Conservation (phyloP, 2,888 invertebrate species). For the Scaptomyza flava region DNA sequence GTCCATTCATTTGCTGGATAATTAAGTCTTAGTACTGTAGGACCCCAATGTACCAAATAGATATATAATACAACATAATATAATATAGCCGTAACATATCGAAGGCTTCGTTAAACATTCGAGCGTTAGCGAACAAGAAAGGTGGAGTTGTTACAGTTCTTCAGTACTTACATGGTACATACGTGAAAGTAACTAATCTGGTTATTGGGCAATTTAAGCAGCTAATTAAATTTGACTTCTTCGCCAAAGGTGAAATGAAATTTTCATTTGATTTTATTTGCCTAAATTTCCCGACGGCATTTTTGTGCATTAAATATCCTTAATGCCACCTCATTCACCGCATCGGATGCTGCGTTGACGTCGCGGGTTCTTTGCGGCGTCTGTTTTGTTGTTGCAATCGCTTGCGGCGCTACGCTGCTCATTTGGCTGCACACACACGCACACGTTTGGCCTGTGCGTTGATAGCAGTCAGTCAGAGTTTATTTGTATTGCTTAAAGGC, state of each 20-base stretch:
- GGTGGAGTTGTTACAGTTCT: too few species aligned
- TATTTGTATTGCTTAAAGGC: too few species aligned
- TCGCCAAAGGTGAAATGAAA: background rate
- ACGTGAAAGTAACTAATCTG: background rate
- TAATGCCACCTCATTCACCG: background rate
- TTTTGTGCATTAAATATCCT: background rate
- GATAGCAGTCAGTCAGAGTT: too few species aligned
- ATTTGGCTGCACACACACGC: slow-evolving; percentile 4
- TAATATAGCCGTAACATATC: too few species aligned
- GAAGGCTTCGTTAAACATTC: too few species aligned
- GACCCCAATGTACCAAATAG: too few species aligned
- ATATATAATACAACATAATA: too few species aligned
- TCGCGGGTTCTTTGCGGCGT: background rate
- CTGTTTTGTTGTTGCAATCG: slow-evolving; percentile 2
- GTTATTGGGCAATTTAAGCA: background rate
- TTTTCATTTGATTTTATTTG: slow-evolving; percentile 6
- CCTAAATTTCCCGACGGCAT: background rate
- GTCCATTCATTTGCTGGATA: too few species aligned
- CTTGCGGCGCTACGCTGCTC: slow-evolving; percentile 11
- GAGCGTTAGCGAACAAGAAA: too few species aligned
- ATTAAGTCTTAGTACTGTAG: too few species aligned
- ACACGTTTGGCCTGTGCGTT: too few species aligned
- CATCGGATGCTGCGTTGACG: background rate
- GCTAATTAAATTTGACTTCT: slow-evolving; percentile 1
- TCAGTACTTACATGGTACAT: too few species aligned